phyloP scores from a whole-genome alignment of 1,140 invertebrate species.

The Bombus sylvicola region DNA sequence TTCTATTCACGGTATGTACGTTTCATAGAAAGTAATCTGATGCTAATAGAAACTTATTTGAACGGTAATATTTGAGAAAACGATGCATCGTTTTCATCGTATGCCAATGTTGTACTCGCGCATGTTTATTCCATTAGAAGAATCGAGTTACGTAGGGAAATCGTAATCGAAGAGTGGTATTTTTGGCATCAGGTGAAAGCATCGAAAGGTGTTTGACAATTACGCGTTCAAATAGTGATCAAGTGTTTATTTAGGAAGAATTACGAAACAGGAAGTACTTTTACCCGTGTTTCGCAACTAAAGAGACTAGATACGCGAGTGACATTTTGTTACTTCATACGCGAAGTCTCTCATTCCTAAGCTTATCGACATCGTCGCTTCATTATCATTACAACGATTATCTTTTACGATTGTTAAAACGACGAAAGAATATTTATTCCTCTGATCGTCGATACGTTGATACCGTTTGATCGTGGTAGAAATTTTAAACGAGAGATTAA shows the following conservation, averaged over 20 bases:
- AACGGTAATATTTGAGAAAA: not conserved
- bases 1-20: too few species aligned
- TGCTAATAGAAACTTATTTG: not conserved
- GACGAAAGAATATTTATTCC: too few species aligned
- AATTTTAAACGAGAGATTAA: too few species aligned
- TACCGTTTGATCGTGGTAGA: too few species aligned
- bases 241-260: conserved; percentile 24
- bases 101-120: not conserved
- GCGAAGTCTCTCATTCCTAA: too few species aligned
- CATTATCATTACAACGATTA: too few species aligned
- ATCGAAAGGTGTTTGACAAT: not conserved
- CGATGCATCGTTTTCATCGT: not conserved
- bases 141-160: not conserved
- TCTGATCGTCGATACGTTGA: too few species aligned
- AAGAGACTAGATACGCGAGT: not conserved
- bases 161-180: not conserved
- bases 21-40: not conserved
- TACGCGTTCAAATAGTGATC: not conserved
- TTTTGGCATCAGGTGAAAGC: conserved; percentile 6
- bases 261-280: conserved; percentile 38
- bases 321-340: conserved; percentile 10
- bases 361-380: too few species aligned
- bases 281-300: conserved; percentile 29
- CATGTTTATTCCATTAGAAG: not conserved
- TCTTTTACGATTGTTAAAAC: too few species aligned